These are phyloP conservation scores for Drosophila birchii DNA, from an alignment of 2,888 invertebrate genomes.

Conservation along the genomic window DNA sequence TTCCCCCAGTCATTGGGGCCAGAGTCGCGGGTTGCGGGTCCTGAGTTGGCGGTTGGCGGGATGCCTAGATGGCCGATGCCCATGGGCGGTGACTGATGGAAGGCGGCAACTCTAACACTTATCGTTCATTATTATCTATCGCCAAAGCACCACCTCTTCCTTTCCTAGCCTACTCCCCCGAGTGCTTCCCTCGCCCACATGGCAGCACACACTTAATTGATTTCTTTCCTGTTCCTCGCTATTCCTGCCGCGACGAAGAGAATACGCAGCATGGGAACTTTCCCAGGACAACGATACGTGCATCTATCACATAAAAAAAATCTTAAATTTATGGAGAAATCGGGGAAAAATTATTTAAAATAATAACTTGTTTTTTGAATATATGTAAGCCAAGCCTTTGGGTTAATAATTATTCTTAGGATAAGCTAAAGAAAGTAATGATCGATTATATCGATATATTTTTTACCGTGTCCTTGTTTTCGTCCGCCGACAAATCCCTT, in stretches of 20 bases:
- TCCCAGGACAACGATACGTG: slow-evolving; percentile 50
- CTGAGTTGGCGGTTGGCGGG: background rate
- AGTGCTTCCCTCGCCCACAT: slow-evolving; percentile 15
- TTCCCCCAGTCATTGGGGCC: slow-evolving; percentile 1
- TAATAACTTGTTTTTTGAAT: background rate
- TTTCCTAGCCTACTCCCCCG: background rate
- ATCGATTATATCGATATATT: slow-evolving; percentile 24
- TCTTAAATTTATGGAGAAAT: background rate
- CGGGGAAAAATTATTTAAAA: background rate
- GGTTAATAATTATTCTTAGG: no score
- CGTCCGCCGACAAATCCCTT: slow-evolving; percentile 34
- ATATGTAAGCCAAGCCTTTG: background rate
- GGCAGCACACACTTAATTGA: slow-evolving; percentile 65
- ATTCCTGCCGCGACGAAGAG: slow-evolving; percentile 27
- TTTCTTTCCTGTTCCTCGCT: slow-evolving; percentile 55
- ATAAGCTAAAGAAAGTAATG: background rate
- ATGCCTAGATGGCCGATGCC: background rate
- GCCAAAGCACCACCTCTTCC: slow-evolving; percentile 26
- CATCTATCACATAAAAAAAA: slow-evolving; percentile 9
- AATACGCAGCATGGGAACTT: slow-evolving; percentile 35
- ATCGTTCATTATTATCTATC: slow-evolving; percentile 77
- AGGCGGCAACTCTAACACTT: slow-evolving; percentile 74
- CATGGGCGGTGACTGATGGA: slow-evolving; percentile 40
- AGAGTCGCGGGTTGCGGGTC: background rate
- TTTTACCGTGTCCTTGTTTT: slow-evolving; percentile 42